Evolutionary conservation across 2,888 invertebrate genomes (phyloP).

Genomic region (Leptopilina drosophilae): DNA sequence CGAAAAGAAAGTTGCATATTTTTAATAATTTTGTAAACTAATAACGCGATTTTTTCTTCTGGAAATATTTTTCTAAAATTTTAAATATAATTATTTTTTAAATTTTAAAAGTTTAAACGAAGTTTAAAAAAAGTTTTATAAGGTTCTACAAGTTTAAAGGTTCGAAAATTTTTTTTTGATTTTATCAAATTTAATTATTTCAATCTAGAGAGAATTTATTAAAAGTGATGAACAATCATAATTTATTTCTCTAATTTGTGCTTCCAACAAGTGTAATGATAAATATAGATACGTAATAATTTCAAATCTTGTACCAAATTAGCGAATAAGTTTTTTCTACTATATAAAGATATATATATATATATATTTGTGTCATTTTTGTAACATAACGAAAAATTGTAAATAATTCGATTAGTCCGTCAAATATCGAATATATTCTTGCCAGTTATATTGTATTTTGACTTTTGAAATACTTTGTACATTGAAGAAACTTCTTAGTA

Average conservation of each 20-base stretch:
- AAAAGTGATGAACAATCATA: neutral
- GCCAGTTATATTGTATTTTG: slow-evolving; percentile 38
- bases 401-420: slow-evolving; percentile 26
- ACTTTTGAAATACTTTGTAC: slow-evolving; percentile 32
- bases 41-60: too few species aligned
- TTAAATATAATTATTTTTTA: too few species aligned
- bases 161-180: too few species aligned
- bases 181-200: too few species aligned
- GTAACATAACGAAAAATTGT: slow-evolving; percentile 35
- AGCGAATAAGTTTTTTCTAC: slow-evolving; percentile 36
- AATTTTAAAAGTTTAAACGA: too few species aligned
- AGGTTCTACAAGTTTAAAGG: too few species aligned
- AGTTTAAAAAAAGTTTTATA: too few species aligned
- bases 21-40: too few species aligned
- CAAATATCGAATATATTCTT: slow-evolving; percentile 31
- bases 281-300: slow-evolving; percentile 1
- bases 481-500: slow-evolving; percentile 3
- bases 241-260: slow-evolving; percentile 4
- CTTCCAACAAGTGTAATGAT: slow-evolving; percentile 12
- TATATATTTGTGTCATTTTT: slow-evolving; percentile 40
- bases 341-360: neutral
- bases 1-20: too few species aligned
- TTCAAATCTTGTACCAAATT: slow-evolving; percentile 41
- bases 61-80: too few species aligned
- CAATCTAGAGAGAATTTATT: neutral